Conservation (phyloP, 2,888 invertebrate genomes). For the Epinotia nisella region DNA sequence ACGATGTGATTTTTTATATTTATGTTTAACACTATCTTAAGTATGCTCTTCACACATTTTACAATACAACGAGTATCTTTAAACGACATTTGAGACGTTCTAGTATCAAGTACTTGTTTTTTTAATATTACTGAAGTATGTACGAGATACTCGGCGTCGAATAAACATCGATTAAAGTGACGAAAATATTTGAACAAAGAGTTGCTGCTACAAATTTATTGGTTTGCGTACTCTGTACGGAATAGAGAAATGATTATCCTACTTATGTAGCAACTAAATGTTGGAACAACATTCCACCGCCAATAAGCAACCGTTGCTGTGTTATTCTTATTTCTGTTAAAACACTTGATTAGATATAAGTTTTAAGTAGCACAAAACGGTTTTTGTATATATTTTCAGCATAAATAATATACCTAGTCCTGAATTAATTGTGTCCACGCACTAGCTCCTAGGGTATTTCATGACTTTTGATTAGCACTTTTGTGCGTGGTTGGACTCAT, state of each 20-base stretch:
- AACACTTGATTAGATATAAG: neutral
- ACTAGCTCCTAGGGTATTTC: neutral
- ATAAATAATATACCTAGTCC: neutral
- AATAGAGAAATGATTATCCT: no score
- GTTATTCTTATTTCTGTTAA: no score
- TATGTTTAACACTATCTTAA: neutral
- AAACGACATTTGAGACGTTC: no score
- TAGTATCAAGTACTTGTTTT: neutral
- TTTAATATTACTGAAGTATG: neutral
- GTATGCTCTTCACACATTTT: neutral
- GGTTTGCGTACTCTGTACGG: neutral
- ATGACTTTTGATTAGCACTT: neutral
- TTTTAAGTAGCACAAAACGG: conserved; percentile 4
- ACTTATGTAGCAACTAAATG: no score
- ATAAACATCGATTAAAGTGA: no score
- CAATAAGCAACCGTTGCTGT: no score
- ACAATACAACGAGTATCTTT: neutral
- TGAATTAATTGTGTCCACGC: neutral
- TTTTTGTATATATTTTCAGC: neutral
- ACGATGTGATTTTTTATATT: neutral
- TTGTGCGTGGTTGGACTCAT: neutral
- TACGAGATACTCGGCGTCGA: neutral
- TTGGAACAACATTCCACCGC: no score
- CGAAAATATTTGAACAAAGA: neutral
- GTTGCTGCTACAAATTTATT: neutral